Base-by-base conservation (phyloP, 37 sponge, comb jelly and placozoan genomes). In the Eunapius fragilis region DNA sequence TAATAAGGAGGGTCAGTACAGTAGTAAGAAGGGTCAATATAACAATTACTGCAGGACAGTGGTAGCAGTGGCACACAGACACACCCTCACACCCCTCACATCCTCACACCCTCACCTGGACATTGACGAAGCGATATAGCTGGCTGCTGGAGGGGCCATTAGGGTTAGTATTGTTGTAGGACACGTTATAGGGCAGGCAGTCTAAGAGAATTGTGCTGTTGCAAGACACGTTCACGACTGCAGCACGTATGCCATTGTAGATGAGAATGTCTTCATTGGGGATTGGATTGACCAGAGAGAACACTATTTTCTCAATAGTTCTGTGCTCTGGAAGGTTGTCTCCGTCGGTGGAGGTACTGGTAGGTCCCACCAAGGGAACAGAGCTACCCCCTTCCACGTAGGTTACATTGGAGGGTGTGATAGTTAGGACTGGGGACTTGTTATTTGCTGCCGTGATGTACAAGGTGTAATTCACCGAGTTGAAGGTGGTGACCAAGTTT, bases 341-440 rank as follows among this genome's bases (percentile, higher is more conserved):
- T 6, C 22, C 25, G 47, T 91, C 91, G 35, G 70, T n/a, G 24
- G 86, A 41, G 31, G 74, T 78, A 0, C 70, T 84, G 38, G 2
- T 37, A 23, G 69, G 37, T 2, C 26, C 72, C 4, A 91, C 78
- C 5, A 92, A 47, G 31, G 9, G 9, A 17, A 87, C 76, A 6
- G 92, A 70, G 22, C 48, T 68, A 4, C 49, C 84, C 25, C 69
- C 80, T 78, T 91, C 92, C 69, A 68, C 87, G 88, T 75, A 91
- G 11, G 0, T 0, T 3, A 36, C 33, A 3, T 3, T 9, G 12
- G 69, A 3, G 13, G 33, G 48, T 31, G 80, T 84, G 37, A 36
- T 28, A 2, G 69, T 67, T 12, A 90, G 30, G 2, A 41, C 68
- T 25, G 92, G 92, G 10, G 84, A 77, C 17, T 91, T 67, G 69